phyloP scores from a whole-genome alignment of 2,113 vertebrate genomes.

The Morphnarchus princeps region DNA sequence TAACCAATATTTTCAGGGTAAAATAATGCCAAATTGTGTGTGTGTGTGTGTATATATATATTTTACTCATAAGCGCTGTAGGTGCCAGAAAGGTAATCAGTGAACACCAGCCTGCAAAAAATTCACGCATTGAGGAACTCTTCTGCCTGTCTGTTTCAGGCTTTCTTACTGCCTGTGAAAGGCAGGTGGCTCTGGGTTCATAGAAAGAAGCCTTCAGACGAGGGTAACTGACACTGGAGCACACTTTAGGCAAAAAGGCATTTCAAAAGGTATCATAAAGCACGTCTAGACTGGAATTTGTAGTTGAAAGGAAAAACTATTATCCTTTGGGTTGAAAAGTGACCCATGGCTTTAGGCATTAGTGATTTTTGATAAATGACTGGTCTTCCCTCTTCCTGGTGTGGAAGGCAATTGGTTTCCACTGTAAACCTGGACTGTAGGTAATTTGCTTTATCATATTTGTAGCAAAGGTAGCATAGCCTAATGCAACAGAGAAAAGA shows the following conservation, averaged over 20 bases:
- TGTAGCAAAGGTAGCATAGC: background rate
- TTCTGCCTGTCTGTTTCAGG: background rate
- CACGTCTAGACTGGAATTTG: constrained; percentile 33
- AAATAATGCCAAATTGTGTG: background rate
- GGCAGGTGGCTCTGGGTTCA: background rate
- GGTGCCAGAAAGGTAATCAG: background rate
- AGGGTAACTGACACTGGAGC: background rate
- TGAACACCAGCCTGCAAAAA: background rate
- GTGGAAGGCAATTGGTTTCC: constrained; percentile 32
- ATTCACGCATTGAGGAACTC: fast-evolving
- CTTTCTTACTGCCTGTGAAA: background rate
- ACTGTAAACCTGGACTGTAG: background rate
- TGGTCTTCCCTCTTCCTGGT: background rate
- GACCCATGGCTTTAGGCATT: constrained; percentile 53
- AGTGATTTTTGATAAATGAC: constrained; percentile 56
- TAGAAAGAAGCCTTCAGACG: background rate
- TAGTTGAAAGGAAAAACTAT: constrained; percentile 56
- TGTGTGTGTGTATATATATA: too few relatives aligned
- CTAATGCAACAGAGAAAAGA: background rate
- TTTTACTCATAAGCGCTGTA: background rate
- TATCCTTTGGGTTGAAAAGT: constrained; percentile 56
- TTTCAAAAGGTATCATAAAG: constrained; percentile 33
- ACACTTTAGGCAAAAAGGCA: constrained; percentile 17
- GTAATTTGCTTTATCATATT: background rate
- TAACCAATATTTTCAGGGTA: background rate